A percentile compares a stretch with the other conserved stretches of the same genome.
Evolutionary conservation across 2,797 vertebrate genomes (phyloP).

Genomic region (Sebastes taczanowskii): DNA sequence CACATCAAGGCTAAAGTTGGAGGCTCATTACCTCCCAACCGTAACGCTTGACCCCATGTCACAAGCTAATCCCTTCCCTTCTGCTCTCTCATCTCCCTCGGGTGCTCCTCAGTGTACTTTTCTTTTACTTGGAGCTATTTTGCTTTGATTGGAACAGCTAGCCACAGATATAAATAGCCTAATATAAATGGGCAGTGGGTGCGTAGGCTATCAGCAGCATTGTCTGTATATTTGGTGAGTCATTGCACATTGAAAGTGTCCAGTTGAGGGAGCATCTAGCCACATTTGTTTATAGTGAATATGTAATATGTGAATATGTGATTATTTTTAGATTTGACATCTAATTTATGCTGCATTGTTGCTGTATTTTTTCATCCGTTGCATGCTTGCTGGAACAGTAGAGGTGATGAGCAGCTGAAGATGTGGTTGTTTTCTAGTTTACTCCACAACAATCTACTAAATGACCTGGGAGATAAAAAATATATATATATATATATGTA

Average conservation of each 20-base stretch:
- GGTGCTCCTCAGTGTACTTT: slow-evolving; percentile 32
- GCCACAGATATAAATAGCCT: slow-evolving; percentile 54
- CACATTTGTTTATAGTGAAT: slow-evolving; percentile 28
- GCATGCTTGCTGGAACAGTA: slow-evolving; percentile 9
- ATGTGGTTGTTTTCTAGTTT: slow-evolving; percentile 6
- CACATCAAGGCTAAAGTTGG: slow-evolving; percentile 54
- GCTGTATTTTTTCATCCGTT: neutral
- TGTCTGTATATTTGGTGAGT: slow-evolving; percentile 51
- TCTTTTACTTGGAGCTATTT: slow-evolving; percentile 38
- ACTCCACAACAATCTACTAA: neutral
- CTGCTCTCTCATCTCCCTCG: slow-evolving; percentile 45
- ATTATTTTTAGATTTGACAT: slow-evolving; percentile 47
- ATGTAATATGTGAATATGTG: slow-evolving; percentile 29
- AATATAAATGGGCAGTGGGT: slow-evolving; percentile 41
- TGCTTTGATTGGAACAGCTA: slow-evolving; percentile 57
- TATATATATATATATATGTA: neutral
- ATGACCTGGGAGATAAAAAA: neutral
- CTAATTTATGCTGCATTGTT: neutral
- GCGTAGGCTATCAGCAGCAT: slow-evolving; percentile 36
- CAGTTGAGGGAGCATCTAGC: slow-evolving; percentile 8
- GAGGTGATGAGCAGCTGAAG: neutral
- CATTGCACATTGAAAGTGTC: slow-evolving; percentile 37
- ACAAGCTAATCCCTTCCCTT: slow-evolving; percentile 44
- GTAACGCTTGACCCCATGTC: slow-evolving; percentile 54
- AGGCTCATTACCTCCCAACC: slow-evolving; percentile 47